These are phyloP conservation scores for Pheosia gnoma DNA, from an alignment of 2,888 invertebrate species.

Conservation along the genomic window DNA sequence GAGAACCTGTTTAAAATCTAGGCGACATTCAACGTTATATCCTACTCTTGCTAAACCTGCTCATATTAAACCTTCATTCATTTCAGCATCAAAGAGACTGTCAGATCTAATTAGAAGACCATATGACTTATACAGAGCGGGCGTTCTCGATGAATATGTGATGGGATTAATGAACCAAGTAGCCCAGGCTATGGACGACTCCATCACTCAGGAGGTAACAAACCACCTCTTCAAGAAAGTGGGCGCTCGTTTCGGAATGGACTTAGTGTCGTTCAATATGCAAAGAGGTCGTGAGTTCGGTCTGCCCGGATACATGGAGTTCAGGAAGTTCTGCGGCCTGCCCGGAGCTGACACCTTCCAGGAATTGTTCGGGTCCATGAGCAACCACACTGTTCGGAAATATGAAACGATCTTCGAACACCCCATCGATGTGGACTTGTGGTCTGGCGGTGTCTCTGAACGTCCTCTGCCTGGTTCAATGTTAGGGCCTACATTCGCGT, in stretches of 20 bases:
- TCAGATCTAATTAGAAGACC: slow-evolving; percentile 95
- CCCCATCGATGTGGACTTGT: slow-evolving; percentile 96
- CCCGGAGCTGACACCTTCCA: slow-evolving; percentile 90
- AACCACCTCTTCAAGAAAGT: slow-evolving; percentile 96
- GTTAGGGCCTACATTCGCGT: slow-evolving; percentile 97
- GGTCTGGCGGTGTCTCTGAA: slow-evolving; percentile 97
- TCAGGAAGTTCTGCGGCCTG: slow-evolving; percentile 94
- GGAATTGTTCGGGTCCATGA: slow-evolving; percentile 93
- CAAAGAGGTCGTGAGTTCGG: slow-evolving; percentile 96
- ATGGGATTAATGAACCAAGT: slow-evolving; percentile 97
- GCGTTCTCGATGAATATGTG: slow-evolving; percentile 95
- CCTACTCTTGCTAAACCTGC: background rate
- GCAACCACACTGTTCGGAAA: slow-evolving; percentile 92
- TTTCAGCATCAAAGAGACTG: slow-evolving; percentile 92
- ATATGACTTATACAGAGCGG: slow-evolving; percentile 94
- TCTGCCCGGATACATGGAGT: slow-evolving; percentile 96
- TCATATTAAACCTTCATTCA: slow-evolving; percentile 6
- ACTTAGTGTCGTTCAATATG: slow-evolving; percentile 96
- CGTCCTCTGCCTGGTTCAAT: slow-evolving; percentile 94
- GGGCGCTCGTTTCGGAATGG: slow-evolving; percentile 91
- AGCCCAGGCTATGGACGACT: slow-evolving; percentile 97
- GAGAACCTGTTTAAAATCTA: slow-evolving; percentile 1
- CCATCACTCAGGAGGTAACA: slow-evolving; percentile 95
- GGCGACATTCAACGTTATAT: background rate
- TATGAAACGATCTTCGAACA: slow-evolving; percentile 94